Conservation (phyloP, 37 sponge, comb jelly and placozoan genomes). For the Cliona cf. orientalis region DNA sequence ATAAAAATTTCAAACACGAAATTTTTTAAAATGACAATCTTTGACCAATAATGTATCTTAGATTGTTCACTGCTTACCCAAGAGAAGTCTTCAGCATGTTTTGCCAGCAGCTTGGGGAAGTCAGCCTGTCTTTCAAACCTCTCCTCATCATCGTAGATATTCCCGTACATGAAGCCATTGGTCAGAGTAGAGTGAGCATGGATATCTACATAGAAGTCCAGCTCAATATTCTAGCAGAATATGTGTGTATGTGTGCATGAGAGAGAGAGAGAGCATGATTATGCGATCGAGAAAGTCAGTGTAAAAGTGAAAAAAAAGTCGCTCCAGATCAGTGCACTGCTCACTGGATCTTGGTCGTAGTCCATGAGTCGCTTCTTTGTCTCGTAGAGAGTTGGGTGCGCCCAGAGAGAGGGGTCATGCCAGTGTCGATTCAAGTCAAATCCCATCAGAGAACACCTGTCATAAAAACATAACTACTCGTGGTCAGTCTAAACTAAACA, state of each 20-base stretch:
- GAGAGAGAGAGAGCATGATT: too few species aligned
- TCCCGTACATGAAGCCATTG: slow-evolving; percentile 98
- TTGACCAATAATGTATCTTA: too few species aligned
- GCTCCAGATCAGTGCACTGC: too few species aligned
- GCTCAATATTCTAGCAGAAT: slow-evolving; percentile 70
- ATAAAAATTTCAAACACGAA: neutral
- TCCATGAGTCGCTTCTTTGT: slow-evolving; percentile 83
- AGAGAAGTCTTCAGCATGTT: slow-evolving; percentile 91
- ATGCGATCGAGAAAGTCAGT: too few species aligned
- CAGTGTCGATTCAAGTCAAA: slow-evolving; percentile 98
- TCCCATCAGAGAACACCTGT: slow-evolving; percentile 92
- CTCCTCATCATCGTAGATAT: slow-evolving; percentile 91
- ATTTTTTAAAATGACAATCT: neutral
- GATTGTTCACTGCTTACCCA: slow-evolving; percentile 63
- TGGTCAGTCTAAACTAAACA: neutral
- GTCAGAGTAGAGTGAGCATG: slow-evolving; percentile 97
- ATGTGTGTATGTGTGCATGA: too few species aligned
- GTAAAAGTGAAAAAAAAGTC: too few species aligned
- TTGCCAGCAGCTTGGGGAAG: slow-evolving; percentile 90
- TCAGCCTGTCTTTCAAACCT: slow-evolving; percentile 87
- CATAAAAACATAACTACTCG: neutral
- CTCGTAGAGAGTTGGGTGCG: slow-evolving; percentile 87
- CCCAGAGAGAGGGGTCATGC: slow-evolving; percentile 93
- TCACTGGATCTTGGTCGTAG: slow-evolving; percentile 82
- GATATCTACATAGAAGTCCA: slow-evolving; percentile 97